Percentiles rank a stretch among this genome's conserved stretches.
These are phyloP conservation scores for Ichneumoninae sp. DNA, from an alignment of 2,888 invertebrate species.

Conservation along the genomic window DNA sequence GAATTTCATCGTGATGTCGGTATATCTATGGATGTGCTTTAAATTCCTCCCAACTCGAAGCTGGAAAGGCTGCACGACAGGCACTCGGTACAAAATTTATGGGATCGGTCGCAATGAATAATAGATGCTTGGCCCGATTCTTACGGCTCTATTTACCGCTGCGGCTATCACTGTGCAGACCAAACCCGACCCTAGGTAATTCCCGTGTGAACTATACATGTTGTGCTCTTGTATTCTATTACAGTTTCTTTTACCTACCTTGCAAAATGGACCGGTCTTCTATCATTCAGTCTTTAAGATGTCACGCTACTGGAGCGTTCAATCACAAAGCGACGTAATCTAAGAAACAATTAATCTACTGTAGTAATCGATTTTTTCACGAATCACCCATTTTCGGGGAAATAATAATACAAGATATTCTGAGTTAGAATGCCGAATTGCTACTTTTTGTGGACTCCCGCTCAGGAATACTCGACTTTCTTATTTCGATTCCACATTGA, in stretches of 20 bases:
- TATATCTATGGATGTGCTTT: conserved; percentile 19
- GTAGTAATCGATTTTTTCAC: not conserved
- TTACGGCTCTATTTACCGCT: conserved; percentile 52
- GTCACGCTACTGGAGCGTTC: not conserved
- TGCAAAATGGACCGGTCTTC: not conserved
- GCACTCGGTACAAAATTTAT: conserved; percentile 55
- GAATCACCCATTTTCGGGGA: too few species aligned
- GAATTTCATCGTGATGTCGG: not conserved
- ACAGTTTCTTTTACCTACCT: not conserved
- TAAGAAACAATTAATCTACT: not conserved
- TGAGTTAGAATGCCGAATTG: too few species aligned
- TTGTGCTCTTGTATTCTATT: not conserved
- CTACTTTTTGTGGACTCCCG: too few species aligned
- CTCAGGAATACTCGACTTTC: too few species aligned
- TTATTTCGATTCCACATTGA: too few species aligned
- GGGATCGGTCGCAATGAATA: conserved; percentile 60
- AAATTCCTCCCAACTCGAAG: conserved; percentile 27
- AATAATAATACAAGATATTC: not conserved
- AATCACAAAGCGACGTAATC: not conserved
- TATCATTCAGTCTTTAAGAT: not conserved
- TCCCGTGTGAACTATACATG: not conserved
- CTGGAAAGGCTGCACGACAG: not conserved
- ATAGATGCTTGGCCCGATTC: conserved; percentile 55
- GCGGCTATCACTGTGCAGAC: conserved; percentile 11
- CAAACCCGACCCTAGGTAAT: not conserved